A percentile compares a stretch with the other conserved stretches of the same genome.
These are phyloP conservation scores for Mamestra brassicae DNA, from an alignment of 2,888 invertebrate species.

Conservation along the genomic window DNA sequence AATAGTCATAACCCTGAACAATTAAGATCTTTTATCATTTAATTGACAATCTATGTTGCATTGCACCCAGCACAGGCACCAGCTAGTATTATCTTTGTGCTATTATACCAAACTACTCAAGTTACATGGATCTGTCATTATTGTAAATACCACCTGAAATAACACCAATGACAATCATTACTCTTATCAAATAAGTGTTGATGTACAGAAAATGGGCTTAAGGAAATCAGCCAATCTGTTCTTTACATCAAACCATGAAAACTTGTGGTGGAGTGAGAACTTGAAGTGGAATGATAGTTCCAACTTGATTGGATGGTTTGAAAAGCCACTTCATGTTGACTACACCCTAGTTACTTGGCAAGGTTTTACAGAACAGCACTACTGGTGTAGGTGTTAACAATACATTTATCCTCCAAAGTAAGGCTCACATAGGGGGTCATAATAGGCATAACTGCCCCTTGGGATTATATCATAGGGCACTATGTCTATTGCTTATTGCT, in stretches of 20 bases:
- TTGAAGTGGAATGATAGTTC: no score
- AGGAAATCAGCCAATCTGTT: background rate
- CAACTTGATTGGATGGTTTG: no score
- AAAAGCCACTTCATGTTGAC: no score
- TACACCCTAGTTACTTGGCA: no score
- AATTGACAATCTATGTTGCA: constrained; percentile 51
- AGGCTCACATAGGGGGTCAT: background rate
- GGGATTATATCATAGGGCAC: background rate
- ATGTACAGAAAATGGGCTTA: background rate
- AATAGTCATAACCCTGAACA: constrained; percentile 3
- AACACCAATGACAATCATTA: background rate
- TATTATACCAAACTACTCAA: background rate
- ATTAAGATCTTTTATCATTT: constrained; percentile 60
- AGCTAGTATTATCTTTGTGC: constrained; percentile 39
- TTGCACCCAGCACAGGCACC: constrained; percentile 60
- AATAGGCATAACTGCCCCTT: background rate
- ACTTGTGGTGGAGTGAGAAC: no score
- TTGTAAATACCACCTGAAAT: constrained; percentile 18
- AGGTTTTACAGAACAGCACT: no score
- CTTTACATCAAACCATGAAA: no score
- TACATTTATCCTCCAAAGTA: background rate
- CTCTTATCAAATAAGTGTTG: background rate
- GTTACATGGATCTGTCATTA: constrained; percentile 24
- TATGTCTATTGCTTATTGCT: background rate
- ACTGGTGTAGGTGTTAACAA: background rate